Evolutionary conservation across 2,797 vertebrate species (phyloP).

Genomic region (Pseudomugil gertrudae): DNA sequence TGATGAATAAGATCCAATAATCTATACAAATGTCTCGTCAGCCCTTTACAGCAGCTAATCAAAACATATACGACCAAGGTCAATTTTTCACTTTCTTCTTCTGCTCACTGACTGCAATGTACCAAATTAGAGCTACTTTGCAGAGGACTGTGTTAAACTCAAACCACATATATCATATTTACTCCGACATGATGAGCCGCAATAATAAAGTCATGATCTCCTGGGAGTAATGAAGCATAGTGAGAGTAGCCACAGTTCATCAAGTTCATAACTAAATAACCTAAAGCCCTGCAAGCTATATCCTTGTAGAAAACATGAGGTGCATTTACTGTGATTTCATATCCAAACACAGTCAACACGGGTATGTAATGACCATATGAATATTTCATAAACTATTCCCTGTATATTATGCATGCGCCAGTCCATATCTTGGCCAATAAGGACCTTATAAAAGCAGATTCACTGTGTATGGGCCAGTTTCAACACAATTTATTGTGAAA

Average conservation of each 20-base stretch:
- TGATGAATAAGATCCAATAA: slow-evolving; percentile 73
- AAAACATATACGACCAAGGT: slow-evolving; percentile 28
- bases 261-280: slow-evolving; percentile 64
- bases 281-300: slow-evolving; percentile 39
- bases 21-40: slow-evolving; percentile 72
- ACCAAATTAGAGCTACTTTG: slow-evolving; percentile 56
- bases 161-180: slow-evolving; percentile 57
- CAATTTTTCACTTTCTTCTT: slow-evolving; percentile 12
- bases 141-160: slow-evolving; percentile 50
- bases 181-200: slow-evolving; percentile 49
- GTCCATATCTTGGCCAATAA: not conserved
- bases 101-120: slow-evolving; percentile 40
- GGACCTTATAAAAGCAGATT: not conserved
- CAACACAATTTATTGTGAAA: not conserved
- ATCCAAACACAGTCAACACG: slow-evolving; percentile 4
- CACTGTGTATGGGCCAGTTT: not conserved
- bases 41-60: slow-evolving; percentile 58
- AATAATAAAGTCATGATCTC: slow-evolving; percentile 62
- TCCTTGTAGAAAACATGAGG: slow-evolving; percentile 21
- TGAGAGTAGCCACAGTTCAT: slow-evolving; percentile 48
- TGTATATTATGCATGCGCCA: not conserved
- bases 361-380: not conserved
- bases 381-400: not conserved
- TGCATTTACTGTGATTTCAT: slow-evolving; percentile 29
- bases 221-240: slow-evolving; percentile 62